Percentiles rank a stretch among this genome's conserved stretches.
phyloP scores from a whole-genome alignment of 2,113 vertebrate genomes.

The Tursiops truncatus region DNA sequence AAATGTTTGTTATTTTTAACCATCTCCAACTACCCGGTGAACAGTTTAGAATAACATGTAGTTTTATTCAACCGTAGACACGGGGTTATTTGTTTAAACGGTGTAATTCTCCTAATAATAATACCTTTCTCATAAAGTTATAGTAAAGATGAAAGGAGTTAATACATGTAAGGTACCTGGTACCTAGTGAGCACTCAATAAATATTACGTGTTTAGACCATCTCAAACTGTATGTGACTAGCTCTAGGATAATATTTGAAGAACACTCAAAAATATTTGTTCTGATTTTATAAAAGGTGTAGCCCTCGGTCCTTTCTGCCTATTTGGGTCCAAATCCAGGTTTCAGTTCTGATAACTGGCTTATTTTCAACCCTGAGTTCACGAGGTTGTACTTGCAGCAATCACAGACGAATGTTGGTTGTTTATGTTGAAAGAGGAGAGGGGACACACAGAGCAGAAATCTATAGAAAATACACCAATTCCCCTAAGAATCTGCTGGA shows the following conservation, averaged over 20 bases:
- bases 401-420: not conserved
- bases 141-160: not conserved
- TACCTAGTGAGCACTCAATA: not conserved
- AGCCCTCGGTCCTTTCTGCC: not conserved
- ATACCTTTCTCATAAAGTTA: not conserved
- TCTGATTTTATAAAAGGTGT: not conserved
- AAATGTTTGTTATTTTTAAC: not conserved
- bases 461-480: not conserved
- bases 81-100: not conserved
- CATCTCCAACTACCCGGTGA: not conserved
- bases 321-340: not conserved
- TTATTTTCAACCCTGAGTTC: slow-evolving; percentile 32
- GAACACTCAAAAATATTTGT: not conserved
- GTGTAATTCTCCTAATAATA: not conserved
- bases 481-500: not conserved
- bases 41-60: not conserved
- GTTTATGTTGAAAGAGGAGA: slow-evolving; percentile 2
- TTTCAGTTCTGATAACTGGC: not conserved
- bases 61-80: slow-evolving; percentile 15
- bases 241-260: not conserved
- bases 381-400: not conserved
- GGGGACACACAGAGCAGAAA: not conserved
- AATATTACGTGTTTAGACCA: not conserved
- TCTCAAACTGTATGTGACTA: not conserved
- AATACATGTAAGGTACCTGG: not conserved